Conservation (phyloP, 2,113 vertebrate genomes). For the Brachionichthys hirsutus region DNA sequence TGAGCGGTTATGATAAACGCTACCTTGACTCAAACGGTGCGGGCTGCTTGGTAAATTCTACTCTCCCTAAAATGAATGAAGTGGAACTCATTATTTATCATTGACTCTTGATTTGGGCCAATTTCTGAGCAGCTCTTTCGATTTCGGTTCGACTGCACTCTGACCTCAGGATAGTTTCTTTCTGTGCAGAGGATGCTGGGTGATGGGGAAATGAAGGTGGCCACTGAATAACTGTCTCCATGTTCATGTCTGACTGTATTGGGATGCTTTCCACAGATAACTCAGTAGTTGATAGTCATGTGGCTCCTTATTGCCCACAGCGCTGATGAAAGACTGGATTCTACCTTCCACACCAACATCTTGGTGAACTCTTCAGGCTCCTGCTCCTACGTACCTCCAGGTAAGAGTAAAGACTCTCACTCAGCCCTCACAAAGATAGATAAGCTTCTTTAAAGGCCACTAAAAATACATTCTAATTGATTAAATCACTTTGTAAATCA, state of each 20-base stretch:
- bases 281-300: constrained; percentile 9
- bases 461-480: too few species aligned
- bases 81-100: too few species aligned
- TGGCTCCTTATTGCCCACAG: constrained; percentile 70
- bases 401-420: constrained; percentile 73
- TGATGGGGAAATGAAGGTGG: constrained; percentile 25
- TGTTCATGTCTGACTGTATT: constrained; percentile 5
- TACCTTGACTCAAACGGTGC: too few species aligned
- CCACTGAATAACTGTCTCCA: constrained; percentile 24
- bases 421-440: neutral
- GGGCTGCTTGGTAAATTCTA: too few species aligned
- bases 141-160: constrained; percentile 15
- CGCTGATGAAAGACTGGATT: constrained; percentile 92
- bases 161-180: constrained; percentile 23
- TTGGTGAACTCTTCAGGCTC: constrained; percentile 85
- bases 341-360: constrained; percentile 92
- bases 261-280: neutral
- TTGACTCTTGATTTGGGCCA: constrained; percentile 17
- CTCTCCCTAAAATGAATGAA: too few species aligned
- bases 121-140: constrained; percentile 31
- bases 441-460: too few species aligned
- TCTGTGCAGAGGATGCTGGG: constrained; percentile 19
- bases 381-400: constrained; percentile 91
- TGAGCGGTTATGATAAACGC: too few species aligned
- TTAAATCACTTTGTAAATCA: too few species aligned